Evolutionary conservation across 2,113 vertebrate genomes (phyloP).

Genomic region (Chaetodon auriga): DNA sequence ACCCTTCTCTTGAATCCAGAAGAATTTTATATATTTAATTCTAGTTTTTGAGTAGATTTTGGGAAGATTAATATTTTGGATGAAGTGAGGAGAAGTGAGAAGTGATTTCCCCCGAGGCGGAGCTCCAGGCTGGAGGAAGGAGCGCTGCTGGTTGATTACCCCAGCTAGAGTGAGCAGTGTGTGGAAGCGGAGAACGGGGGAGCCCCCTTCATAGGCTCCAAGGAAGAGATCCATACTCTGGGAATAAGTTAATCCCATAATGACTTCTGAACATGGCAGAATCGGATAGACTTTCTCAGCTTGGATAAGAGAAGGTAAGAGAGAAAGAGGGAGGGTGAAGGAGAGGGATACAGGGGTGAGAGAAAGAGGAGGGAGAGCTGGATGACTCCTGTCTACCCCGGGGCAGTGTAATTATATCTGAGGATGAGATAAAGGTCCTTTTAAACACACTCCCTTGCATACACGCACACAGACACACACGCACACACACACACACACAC

Average conservation of each 20-base stretch:
- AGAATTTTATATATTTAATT: slow-evolving; percentile 40
- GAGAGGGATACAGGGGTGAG: slow-evolving; percentile 29
- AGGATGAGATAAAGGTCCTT: slow-evolving; percentile 79
- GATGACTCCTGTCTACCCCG: slow-evolving; percentile 53
- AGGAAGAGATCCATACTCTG: slow-evolving; percentile 65
- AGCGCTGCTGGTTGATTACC: slow-evolving; percentile 46
- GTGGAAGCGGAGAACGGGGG: slow-evolving; percentile 25
- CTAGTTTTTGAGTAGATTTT: slow-evolving; percentile 38
- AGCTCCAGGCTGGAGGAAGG: slow-evolving; percentile 50
- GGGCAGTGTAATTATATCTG: slow-evolving; percentile 79
- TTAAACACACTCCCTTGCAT: slow-evolving; percentile 64
- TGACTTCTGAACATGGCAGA: slow-evolving; percentile 70
- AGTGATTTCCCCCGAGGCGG: slow-evolving; percentile 64
- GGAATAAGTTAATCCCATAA: slow-evolving; percentile 78
- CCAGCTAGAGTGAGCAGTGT: slow-evolving; percentile 30
- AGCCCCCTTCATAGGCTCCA: slow-evolving; percentile 26
- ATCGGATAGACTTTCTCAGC: slow-evolving; percentile 62
- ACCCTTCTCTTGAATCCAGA: slow-evolving; percentile 11
- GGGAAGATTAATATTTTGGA: slow-evolving; percentile 63
- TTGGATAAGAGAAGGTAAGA: slow-evolving; percentile 41
- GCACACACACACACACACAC: slow-evolving; percentile 17
- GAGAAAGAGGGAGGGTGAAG: slow-evolving; percentile 34
- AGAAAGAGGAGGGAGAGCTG: slow-evolving; percentile 33
- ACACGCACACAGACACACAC: slow-evolving; percentile 20
- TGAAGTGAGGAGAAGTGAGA: slow-evolving; percentile 48